These are phyloP conservation scores for Melanotus villosus DNA, from an alignment of 2,888 invertebrate species.

Conservation along the genomic window DNA sequence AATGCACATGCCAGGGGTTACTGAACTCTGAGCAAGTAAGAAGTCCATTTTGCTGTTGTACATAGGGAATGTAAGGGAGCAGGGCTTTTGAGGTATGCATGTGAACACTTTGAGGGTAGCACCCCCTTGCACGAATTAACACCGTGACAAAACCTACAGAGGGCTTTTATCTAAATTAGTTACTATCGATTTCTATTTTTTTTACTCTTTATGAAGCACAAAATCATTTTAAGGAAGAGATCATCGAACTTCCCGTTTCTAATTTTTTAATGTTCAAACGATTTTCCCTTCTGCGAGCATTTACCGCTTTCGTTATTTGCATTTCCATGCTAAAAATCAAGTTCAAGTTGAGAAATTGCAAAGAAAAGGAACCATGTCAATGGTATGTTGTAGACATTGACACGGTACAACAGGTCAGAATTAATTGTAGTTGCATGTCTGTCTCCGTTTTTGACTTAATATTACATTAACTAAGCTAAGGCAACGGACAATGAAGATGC, in stretches of 20 bases:
- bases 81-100: neutral
- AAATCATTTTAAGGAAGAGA: neutral
- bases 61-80: neutral
- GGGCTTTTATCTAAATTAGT: neutral
- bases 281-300: neutral
- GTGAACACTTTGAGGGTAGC: conserved; percentile 16
- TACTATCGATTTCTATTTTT: conserved; percentile 7
- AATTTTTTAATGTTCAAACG: neutral
- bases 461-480: neutral
- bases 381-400: neutral
- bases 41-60: neutral
- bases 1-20: conserved; percentile 36
- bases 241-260: neutral
- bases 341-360: neutral
- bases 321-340: neutral
- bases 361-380: conserved; percentile 6
- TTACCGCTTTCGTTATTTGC: too few species aligned
- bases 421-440: conserved; percentile 7
- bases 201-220: neutral
- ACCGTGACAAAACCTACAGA: neutral
- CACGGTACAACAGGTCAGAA: conserved; percentile 6
- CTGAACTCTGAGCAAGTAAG: conserved; percentile 20
- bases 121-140: conserved; percentile 22
- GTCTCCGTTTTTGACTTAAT: neutral
- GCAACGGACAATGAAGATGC: neutral